These are phyloP conservation scores for Eremophila alpestris DNA, from an alignment of 2,797 vertebrate species.

Conservation along the genomic window DNA sequence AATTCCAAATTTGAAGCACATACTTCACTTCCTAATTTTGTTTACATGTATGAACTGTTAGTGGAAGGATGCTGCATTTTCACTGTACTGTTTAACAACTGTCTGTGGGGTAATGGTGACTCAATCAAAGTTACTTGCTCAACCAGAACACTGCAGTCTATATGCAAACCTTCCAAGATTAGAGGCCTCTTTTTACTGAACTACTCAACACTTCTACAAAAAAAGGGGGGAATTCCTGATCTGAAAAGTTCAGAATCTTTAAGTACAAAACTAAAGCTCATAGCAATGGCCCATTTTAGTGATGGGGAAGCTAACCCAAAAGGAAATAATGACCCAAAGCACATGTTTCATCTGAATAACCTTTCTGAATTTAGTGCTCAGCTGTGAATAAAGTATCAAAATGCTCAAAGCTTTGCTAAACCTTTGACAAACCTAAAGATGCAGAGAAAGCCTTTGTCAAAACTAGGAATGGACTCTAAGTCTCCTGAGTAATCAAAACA, in stretches of 20 bases:
- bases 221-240: not conserved
- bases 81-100: not conserved
- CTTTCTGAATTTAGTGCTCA: not conserved
- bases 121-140: not conserved
- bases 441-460: not conserved
- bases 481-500: not conserved
- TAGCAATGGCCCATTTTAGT: not conserved
- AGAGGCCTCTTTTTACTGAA: not conserved
- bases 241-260: not conserved
- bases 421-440: not conserved
- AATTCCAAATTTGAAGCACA: not conserved
- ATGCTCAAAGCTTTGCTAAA: not conserved
- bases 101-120: not conserved
- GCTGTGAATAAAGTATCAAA: not conserved
- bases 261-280: not conserved
- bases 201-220: not conserved
- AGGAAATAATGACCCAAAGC: not conserved
- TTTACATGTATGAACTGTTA: not conserved
- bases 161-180: not conserved
- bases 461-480: not conserved
- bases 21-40: not conserved
- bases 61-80: not conserved
- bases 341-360: not conserved
- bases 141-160: not conserved
- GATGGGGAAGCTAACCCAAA: not conserved